These are phyloP conservation scores for Syngnathus rostellatus DNA, from an alignment of 2,797 vertebrate genomes.

Conservation along the genomic window DNA sequence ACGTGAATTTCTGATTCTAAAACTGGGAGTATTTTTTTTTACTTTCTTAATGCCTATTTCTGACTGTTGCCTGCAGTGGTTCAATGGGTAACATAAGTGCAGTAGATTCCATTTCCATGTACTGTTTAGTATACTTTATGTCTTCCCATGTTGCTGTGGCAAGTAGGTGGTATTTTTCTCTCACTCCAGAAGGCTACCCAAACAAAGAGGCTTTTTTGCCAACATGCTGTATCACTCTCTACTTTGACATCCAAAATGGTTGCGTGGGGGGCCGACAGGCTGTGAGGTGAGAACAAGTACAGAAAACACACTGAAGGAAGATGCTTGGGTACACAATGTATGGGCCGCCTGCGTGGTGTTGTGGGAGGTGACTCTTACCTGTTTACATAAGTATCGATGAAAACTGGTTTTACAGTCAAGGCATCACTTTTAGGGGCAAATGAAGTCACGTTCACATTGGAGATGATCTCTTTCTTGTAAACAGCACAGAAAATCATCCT, in stretches of 20 bases:
- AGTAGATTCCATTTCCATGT: background rate
- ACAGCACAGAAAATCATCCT: constrained; percentile 16
- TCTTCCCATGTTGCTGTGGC: constrained; percentile 14
- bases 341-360: constrained; percentile 20
- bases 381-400: background rate
- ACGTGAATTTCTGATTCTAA: background rate
- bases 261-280: constrained; percentile 37
- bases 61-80: background rate
- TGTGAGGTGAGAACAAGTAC: constrained; percentile 16
- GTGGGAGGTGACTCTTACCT: constrained; percentile 13
- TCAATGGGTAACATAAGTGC: background rate
- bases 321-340: constrained; percentile 9
- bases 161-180: constrained; percentile 90
- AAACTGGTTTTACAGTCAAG: background rate
- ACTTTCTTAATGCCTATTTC: background rate
- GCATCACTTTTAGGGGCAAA: background rate
- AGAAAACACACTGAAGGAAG: constrained; percentile 18
- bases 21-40: background rate
- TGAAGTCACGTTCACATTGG: background rate
- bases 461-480: background rate
- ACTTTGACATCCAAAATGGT: constrained; percentile 45
- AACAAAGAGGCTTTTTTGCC: constrained; percentile 51
- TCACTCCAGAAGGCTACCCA: constrained; percentile 66
- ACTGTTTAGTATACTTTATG: constrained; percentile 11
- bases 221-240: constrained; percentile 3